Base-by-base conservation (phyloP, 1,140 invertebrate species). In the Listronotus bonariensis region DNA sequence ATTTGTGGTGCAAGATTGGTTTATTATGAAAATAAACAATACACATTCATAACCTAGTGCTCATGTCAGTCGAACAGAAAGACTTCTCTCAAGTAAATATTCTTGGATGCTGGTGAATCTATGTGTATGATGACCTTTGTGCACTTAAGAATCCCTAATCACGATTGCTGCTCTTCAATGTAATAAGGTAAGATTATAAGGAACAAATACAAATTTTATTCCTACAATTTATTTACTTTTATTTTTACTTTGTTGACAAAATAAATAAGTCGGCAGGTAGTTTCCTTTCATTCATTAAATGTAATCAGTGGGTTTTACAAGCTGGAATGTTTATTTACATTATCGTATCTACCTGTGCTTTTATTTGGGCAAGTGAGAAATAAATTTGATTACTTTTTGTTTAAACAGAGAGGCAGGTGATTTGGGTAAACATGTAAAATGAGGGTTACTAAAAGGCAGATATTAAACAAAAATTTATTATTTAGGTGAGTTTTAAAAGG, bases 21-120 rank as follows among this genome's bases (percentile, higher is more conserved):
- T 20, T 32, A 36, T 3, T 42, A 20, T 46, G 36, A 10, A 42
- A 32, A 40, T 12, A 45, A 56, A 31, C 12, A 56, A 18, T 12
- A 51, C 49, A 43, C 46, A 43, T 57, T 49, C 46, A 18, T 49
- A 49, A 49, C 46, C 46, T 49, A 26, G 46, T 60, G 56, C 57
- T 65, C 20, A 57, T 66, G 64, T 66, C 36, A 20, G 38, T 49
- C 60, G 26, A 42, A 60, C 49, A 46, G 17, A 52, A 66, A 54
- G 31, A 40, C 14, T 14, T 43, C 17, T 49, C 9, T 45, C 54
- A 38, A 54, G 52, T 54, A 41, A 54, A 54, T 54, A 54, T 36
- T 65, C 38, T 60, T 66, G 56, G 64, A 66, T 66, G 64, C 64
- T 65, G 63, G 55, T 59, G 56, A 17, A 66, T 43, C 55, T 60